phyloP scores from a whole-genome alignment of 1,140 invertebrate species.

The Drosophila murphyi region DNA sequence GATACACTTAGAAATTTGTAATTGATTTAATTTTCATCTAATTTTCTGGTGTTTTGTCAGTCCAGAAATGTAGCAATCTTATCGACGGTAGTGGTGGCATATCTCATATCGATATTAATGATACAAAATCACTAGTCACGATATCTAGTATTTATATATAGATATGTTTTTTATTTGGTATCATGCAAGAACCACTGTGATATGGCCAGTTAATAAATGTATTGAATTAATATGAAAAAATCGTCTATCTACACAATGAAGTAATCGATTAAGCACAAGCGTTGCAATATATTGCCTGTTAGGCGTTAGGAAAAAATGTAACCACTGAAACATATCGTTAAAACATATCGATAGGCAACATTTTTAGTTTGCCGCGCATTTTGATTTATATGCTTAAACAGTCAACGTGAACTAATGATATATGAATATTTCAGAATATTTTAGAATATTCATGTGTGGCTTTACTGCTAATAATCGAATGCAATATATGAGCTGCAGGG shows the following conservation, averaged over 20 bases:
- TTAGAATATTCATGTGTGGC: neutral
- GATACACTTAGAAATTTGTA: conserved; percentile 24
- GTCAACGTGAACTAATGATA: neutral
- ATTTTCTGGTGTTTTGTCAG: conserved; percentile 21
- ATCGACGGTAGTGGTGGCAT: conserved; percentile 31
- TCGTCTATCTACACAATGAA: too few species aligned
- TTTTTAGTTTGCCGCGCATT: conserved; percentile 5
- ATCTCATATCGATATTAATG: conserved; percentile 18
- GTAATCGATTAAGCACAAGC: neutral
- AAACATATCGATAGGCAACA: conserved; percentile 9
- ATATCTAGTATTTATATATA: neutral
- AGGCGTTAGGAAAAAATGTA: neutral
- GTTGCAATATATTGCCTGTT: neutral
- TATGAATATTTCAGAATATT: neutral
- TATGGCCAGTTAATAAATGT: neutral
- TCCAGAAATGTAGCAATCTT: conserved; percentile 8
- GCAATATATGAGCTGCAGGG: neutral
- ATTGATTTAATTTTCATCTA: conserved; percentile 41
- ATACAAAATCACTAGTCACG: neutral
- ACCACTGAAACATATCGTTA: neutral
- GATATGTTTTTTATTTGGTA: neutral
- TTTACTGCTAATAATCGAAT: neutral
- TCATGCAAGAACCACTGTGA: neutral
- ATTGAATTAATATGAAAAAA: too few species aligned
- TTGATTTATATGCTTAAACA: neutral